Evolutionary conservation across 2,113 vertebrate species (phyloP).

Genomic region (Cyprinodon tularosa): DNA sequence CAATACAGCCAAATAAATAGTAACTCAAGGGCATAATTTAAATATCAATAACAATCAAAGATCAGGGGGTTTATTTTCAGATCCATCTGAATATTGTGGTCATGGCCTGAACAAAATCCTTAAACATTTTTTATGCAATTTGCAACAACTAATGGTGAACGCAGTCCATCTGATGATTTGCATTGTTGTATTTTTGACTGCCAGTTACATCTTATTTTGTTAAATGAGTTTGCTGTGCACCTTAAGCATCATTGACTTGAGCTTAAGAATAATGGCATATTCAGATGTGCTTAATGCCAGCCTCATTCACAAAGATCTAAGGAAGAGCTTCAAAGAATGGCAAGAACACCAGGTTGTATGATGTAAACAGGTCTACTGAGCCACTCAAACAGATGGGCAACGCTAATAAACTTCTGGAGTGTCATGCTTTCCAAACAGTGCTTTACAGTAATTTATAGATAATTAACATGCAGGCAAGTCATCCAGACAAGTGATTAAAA

Average conservation of each 20-base stretch:
- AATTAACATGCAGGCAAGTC: constrained; percentile 29
- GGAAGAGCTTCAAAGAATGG: constrained; percentile 26
- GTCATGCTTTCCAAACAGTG: constrained; percentile 44
- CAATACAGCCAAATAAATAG: neutral
- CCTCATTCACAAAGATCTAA: constrained; percentile 27
- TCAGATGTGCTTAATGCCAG: constrained; percentile 8
- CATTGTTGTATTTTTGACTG: neutral
- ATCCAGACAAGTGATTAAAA: constrained; percentile 36
- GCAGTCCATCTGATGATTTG: constrained; percentile 15
- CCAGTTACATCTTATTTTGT: neutral
- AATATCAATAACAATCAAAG: constrained; percentile 14
- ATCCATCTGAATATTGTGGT: constrained; percentile 5
- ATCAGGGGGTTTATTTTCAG: neutral
- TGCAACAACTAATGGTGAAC: constrained; percentile 8
- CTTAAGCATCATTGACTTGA: constrained; percentile 6
- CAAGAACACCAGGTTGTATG: constrained; percentile 45
- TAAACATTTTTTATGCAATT: neutral
- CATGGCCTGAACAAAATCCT: constrained; percentile 2
- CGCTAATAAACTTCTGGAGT: constrained; percentile 52
- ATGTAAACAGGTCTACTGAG: constrained; percentile 35
- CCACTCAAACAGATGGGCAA: constrained; percentile 50
- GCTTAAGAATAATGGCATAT: constrained; percentile 9
- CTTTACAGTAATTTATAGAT: constrained; percentile 28
- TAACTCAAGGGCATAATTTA: neutral
- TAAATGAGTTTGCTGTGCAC: constrained; percentile 1